A percentile compares a stretch with the other conserved stretches of the same genome.
Evolutionary conservation across 1,140 invertebrate genomes (phyloP).

Genomic region (Grapholita molesta): DNA sequence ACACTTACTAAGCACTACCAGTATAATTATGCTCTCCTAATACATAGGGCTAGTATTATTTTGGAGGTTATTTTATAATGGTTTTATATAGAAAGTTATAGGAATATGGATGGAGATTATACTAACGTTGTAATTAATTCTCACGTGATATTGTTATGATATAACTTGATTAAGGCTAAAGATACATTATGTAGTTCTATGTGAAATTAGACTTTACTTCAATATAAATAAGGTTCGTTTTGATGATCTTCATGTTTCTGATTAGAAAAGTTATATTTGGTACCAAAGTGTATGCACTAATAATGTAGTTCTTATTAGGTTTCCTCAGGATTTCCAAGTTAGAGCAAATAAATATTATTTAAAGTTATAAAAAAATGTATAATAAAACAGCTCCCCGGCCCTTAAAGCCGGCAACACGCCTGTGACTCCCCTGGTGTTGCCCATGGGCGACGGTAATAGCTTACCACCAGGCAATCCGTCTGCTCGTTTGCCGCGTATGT

Average conservation of each 20-base stretch:
- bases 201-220: not conserved
- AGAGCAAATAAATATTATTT: too few species aligned
- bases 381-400: too few species aligned
- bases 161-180: slow-evolving; percentile 1
- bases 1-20: not conserved
- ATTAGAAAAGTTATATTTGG: too few species aligned
- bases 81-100: not conserved
- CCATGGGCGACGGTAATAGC: too few species aligned
- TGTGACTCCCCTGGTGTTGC: too few species aligned
- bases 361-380: too few species aligned
- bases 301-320: not conserved
- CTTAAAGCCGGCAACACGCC: too few species aligned
- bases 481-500: too few species aligned
- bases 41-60: not conserved
- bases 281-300: too few species aligned
- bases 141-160: not conserved
- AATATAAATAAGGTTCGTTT: not conserved
- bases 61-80: not conserved
- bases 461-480: too few species aligned
- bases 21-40: not conserved
- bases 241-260: not conserved
- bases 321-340: too few species aligned
- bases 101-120: not conserved
- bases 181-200: not conserved
- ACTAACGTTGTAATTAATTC: not conserved